Evolutionary conservation across 2,888 invertebrate genomes (phyloP).

Genomic region (Dioctria rufipes): DNA sequence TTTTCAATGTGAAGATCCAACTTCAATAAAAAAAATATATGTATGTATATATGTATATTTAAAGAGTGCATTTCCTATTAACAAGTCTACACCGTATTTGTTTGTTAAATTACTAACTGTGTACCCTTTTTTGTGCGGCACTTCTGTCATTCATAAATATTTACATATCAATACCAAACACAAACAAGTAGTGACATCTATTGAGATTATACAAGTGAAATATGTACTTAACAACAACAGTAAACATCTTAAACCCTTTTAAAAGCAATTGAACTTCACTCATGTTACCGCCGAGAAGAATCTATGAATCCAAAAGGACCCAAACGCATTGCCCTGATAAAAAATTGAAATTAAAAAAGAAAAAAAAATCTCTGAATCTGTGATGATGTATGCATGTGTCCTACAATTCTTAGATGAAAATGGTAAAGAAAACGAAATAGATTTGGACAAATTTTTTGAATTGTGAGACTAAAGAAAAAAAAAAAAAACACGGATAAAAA

Average conservation of each 20-base stretch:
- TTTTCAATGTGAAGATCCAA: neutral
- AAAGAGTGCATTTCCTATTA: neutral
- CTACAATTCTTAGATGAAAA: neutral
- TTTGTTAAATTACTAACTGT: neutral
- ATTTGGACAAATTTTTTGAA: conserved; percentile 14
- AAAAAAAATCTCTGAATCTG: conserved; percentile 2
- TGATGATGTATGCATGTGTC: conserved; percentile 19
- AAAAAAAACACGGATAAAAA: conserved; percentile 13
- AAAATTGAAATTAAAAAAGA: conserved; percentile 6
- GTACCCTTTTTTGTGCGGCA: neutral
- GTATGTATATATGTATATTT: neutral
- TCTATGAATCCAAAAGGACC: neutral
- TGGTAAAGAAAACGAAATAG: neutral
- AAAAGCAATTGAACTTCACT: conserved; percentile 22
- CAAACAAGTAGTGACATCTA: conserved; percentile 31
- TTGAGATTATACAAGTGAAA: conserved; percentile 16
- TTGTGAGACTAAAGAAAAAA: conserved; percentile 16
- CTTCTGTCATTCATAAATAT: neutral
- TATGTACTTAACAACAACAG: conserved; percentile 1
- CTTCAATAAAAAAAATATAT: neutral
- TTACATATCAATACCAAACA: conserved; percentile 3
- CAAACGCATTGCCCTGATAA: neutral
- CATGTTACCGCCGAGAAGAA: conserved; percentile 9
- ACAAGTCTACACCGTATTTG: neutral
- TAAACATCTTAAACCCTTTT: conserved; percentile 12